A percentile compares a stretch with the other conserved stretches of the same genome.
These are phyloP conservation scores for Atta cephalotes DNA, from an alignment of 1,140 invertebrate species.

Conservation along the genomic window DNA sequence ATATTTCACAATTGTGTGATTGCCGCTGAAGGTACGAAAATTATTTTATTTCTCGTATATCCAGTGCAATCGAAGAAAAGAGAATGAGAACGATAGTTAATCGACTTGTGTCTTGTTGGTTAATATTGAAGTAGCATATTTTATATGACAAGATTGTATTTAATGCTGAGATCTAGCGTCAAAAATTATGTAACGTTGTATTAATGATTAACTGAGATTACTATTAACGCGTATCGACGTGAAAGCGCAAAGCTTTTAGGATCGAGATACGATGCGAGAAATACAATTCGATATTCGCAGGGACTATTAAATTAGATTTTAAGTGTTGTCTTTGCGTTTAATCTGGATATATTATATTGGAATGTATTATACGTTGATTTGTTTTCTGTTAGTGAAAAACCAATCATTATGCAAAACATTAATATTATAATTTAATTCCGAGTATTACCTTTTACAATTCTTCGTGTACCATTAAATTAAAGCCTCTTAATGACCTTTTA, in stretches of 20 bases:
- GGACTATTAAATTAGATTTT: constrained; percentile 36
- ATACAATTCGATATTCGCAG: constrained; percentile 14
- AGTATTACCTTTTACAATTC: constrained; percentile 1
- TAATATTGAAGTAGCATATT: constrained; percentile 34
- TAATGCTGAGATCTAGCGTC: constrained; percentile 9
- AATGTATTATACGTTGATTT: constrained; percentile 7
- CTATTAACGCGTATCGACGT: constrained; percentile 69
- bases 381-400: constrained; percentile 14
- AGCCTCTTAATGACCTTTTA: constrained; percentile 15
- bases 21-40: constrained; percentile 17
- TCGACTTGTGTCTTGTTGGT: constrained; percentile 3
- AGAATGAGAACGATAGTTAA: constrained; percentile 31
- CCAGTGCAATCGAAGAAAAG: constrained; percentile 29
- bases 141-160: not conserved
- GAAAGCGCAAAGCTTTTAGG: constrained; percentile 56
- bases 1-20: not conserved
- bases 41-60: constrained; percentile 5
- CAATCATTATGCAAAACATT: not conserved
- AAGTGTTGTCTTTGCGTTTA: constrained; percentile 37
- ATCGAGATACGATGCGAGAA: not conserved
- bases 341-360: not conserved
- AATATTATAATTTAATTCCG: constrained; percentile 21
- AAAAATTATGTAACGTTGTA: not conserved
- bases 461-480: constrained; percentile 1
- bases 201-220: constrained; percentile 34